phyloP scores from a whole-genome alignment of 2,888 invertebrate species.

The Sphaeridia pumilis region DNA sequence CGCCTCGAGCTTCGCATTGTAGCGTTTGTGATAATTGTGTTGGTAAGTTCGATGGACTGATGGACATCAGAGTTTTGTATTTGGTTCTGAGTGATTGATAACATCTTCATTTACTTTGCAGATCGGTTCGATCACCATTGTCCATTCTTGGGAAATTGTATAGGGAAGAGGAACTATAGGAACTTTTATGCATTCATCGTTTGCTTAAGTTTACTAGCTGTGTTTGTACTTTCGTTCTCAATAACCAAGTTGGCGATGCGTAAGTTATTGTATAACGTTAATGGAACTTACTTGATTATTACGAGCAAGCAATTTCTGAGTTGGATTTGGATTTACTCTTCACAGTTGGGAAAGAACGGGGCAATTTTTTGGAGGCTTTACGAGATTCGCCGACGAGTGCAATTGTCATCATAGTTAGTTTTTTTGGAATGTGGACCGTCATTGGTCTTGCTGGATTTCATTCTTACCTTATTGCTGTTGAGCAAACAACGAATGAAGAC shows the following conservation, averaged over 20 bases:
- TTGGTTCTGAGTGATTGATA: no score
- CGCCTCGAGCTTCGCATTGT: slow-evolving; percentile 96
- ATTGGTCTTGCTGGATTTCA: slow-evolving; percentile 97
- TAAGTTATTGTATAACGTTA: no score
- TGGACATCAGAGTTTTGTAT: no score
- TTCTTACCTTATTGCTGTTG: slow-evolving; percentile 92
- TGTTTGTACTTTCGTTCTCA: slow-evolving; percentile 95
- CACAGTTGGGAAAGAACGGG: slow-evolving; percentile 53
- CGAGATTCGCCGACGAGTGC: slow-evolving; percentile 80
- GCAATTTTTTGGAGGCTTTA: slow-evolving; percentile 73
- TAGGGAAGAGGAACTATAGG: slow-evolving; percentile 95
- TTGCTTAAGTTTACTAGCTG: slow-evolving; percentile 89
- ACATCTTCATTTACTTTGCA: slow-evolving; percentile 44
- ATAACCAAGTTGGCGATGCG: slow-evolving; percentile 89
- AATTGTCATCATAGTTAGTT: slow-evolving; percentile 78
- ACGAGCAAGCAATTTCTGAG: no score
- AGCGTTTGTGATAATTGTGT: slow-evolving; percentile 99
- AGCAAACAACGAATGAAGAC: slow-evolving; percentile 99
- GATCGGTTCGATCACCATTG: slow-evolving; percentile 55
- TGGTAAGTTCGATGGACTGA: slow-evolving; percentile 52
- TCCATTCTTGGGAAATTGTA: slow-evolving; percentile 92
- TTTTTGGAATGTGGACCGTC: slow-evolving; percentile 98
- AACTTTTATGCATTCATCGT: slow-evolving; percentile 99
- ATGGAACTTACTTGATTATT: no score
- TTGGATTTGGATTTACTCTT: no score